Evolutionary conservation across 2,888 invertebrate species (phyloP).

Genomic region (Rhogogaster chlorosoma): DNA sequence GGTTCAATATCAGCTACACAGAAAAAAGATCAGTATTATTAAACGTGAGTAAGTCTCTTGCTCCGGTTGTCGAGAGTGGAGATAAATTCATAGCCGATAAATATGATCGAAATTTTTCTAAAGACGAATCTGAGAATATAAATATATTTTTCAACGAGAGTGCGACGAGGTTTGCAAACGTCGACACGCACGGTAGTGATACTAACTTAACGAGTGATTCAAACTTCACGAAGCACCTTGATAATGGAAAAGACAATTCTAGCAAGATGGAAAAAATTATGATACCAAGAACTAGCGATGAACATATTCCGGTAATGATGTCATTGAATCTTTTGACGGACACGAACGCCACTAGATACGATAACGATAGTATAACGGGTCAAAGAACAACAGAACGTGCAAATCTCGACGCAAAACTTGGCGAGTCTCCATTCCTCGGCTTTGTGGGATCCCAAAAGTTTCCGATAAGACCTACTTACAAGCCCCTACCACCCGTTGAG

Average conservation of each 20-base stretch:
- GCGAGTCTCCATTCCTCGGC: slow-evolving; percentile 65
- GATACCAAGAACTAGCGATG: slow-evolving; percentile 29
- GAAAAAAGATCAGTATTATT: background rate
- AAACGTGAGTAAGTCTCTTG: background rate
- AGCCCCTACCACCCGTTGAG: slow-evolving; percentile 63
- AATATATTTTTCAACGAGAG: slow-evolving; percentile 22
- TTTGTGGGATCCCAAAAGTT: slow-evolving; percentile 70
- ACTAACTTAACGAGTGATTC: background rate
- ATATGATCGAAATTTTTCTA: slow-evolving; percentile 21
- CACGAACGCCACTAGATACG: slow-evolving; percentile 52
- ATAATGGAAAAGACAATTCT: background rate
- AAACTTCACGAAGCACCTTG: background rate
- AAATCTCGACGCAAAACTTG: slow-evolving; percentile 29
- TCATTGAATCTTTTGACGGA: slow-evolving; percentile 44
- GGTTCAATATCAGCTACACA: background rate
- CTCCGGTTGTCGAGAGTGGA: background rate
- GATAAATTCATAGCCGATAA: slow-evolving; percentile 34
- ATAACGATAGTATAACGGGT: slow-evolving; percentile 52
- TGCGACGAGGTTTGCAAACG: background rate
- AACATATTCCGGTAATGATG: background rate
- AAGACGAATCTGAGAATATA: background rate
- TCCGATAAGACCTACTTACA: slow-evolving; percentile 61
- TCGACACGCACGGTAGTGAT: background rate
- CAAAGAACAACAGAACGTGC: slow-evolving; percentile 39
- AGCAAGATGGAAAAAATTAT: background rate